Evolutionary conservation across 1,140 invertebrate genomes (phyloP).

Genomic region (Bombus pyrosoma): DNA sequence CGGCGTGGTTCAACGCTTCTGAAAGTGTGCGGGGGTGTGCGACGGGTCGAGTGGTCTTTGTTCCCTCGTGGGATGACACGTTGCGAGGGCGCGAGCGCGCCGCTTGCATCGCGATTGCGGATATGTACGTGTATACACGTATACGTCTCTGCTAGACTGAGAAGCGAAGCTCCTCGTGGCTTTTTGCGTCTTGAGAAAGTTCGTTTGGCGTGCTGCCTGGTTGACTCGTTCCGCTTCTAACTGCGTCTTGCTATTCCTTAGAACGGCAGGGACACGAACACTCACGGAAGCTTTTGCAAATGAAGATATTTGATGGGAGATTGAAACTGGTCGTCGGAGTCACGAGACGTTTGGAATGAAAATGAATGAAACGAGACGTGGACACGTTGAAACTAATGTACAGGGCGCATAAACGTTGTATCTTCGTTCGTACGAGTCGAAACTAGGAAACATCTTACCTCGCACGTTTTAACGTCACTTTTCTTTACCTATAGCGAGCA

Average conservation of each 20-base stretch:
- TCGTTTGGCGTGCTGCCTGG: conserved; percentile 22
- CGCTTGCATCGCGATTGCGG: conserved; percentile 12
- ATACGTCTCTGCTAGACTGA: neutral
- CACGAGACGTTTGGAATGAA: neutral
- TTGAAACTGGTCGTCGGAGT: neutral
- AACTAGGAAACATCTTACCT: neutral
- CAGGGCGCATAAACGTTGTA: too few species aligned
- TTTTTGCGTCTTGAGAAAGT: conserved; percentile 21
- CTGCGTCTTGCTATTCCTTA: neutral
- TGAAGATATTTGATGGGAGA: neutral
- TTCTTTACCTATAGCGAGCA: too few species aligned
- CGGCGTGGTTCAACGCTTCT: conserved; percentile 41
- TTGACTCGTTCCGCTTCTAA: neutral
- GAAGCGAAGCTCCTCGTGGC: neutral
- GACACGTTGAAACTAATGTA: neutral
- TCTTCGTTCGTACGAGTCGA: too few species aligned
- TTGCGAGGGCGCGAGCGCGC: conserved; percentile 1
- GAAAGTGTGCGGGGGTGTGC: conserved; percentile 31
- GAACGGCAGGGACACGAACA: neutral
- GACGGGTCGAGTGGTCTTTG: conserved; percentile 49
- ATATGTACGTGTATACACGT: neutral
- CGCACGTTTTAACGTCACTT: neutral
- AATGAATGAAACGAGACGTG: neutral
- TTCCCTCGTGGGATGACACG: conserved; percentile 48
- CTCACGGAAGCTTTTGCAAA: neutral